These are phyloP conservation scores for Cuculus canorus DNA, from an alignment of 2,797 vertebrate genomes.

Conservation along the genomic window DNA sequence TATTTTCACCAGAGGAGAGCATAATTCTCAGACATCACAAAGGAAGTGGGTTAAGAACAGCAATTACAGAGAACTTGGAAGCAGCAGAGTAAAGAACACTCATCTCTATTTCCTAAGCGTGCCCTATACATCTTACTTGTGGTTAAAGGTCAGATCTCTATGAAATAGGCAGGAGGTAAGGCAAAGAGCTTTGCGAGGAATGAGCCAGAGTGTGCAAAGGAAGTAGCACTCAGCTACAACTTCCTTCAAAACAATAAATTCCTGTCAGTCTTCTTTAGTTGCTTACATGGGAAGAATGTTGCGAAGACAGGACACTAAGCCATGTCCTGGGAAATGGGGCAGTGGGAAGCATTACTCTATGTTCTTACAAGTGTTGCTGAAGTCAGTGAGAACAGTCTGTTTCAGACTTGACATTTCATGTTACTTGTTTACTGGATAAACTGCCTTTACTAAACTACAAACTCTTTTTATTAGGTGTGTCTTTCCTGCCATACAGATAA, in stretches of 20 bases:
- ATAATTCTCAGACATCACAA: slow-evolving; percentile 5
- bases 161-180: background rate
- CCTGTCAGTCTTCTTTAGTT: background rate
- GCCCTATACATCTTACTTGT: background rate
- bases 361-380: background rate
- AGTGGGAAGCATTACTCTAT: background rate
- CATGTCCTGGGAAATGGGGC: background rate
- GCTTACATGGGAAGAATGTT: background rate
- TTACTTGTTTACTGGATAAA: background rate
- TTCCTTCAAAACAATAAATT: background rate
- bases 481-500: background rate
- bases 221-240: background rate
- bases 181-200: background rate
- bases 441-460: background rate
- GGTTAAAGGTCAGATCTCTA: background rate
- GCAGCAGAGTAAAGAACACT: background rate
- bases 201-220: background rate
- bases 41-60: background rate
- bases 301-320: background rate
- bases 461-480: background rate
- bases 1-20: background rate
- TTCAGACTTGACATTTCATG: background rate
- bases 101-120: background rate
- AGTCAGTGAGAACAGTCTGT: background rate
- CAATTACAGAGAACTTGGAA: slow-evolving; percentile 3